phyloP scores from a whole-genome alignment of 2,797 vertebrate species.

The Orientallactaga sibirica region DNA sequence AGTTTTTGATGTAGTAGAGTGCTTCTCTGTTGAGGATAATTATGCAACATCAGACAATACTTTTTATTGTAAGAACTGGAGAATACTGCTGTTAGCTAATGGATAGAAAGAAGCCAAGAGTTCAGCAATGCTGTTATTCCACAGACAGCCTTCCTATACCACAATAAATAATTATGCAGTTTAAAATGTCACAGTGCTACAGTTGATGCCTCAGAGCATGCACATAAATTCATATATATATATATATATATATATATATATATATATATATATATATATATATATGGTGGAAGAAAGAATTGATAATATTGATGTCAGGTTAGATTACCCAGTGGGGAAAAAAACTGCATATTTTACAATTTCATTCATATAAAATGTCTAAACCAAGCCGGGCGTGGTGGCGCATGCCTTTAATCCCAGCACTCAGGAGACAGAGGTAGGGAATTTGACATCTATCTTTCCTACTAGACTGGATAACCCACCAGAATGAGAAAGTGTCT shows the following conservation, averaged over 20 bases:
- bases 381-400: too few relatives aligned
- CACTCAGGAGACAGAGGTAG: too few relatives aligned
- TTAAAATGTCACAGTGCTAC: neutral
- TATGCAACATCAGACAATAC: neutral
- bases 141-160: neutral
- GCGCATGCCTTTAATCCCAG: too few relatives aligned
- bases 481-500: neutral
- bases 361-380: neutral
- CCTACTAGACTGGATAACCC: neutral
- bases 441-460: neutral
- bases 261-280: too few relatives aligned
- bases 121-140: neutral
- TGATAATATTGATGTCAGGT: neutral
- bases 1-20: neutral
- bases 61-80: neutral
- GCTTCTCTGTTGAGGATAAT: neutral
- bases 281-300: constrained; percentile 29
- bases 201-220: neutral
- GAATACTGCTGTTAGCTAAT: neutral
- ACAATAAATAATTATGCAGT: constrained; percentile 5
- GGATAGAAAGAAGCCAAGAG: neutral
- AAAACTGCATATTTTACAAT: neutral
- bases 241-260: too few relatives aligned
- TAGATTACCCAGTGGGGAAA: neutral
- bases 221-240: neutral